These are phyloP conservation scores for Apodemia duryi DNA, from an alignment of 2,888 invertebrate genomes.

Conservation along the genomic window DNA sequence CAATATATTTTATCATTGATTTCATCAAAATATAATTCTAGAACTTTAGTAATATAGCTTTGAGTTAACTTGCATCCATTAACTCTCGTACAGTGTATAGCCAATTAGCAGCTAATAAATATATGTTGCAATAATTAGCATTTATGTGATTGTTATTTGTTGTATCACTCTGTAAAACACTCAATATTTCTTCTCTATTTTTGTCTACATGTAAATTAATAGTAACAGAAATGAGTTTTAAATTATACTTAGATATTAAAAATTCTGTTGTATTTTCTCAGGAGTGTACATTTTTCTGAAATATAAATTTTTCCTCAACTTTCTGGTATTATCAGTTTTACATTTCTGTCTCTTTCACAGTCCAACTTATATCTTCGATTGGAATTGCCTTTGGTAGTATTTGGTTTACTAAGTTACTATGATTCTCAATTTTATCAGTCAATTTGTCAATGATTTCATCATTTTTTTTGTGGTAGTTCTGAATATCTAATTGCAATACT, in stretches of 20 bases:
- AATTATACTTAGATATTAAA: constrained; percentile 50
- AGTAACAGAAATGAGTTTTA: constrained; percentile 56
- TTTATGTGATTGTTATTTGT: constrained; percentile 45
- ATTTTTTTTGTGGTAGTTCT: constrained; percentile 67
- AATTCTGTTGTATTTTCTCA: constrained; percentile 74
- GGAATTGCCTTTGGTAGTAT: constrained; percentile 39
- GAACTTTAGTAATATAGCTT: constrained; percentile 16
- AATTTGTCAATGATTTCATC: constrained; percentile 54
- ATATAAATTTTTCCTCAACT: constrained; percentile 72
- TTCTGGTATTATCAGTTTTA: constrained; percentile 46
- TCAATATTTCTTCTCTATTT: constrained; percentile 59
- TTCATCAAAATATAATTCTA: constrained; percentile 17
- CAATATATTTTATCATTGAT: constrained; percentile 15
- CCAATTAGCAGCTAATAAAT: constrained; percentile 45
- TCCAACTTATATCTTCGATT: constrained; percentile 47
- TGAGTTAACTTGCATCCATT: constrained; percentile 17
- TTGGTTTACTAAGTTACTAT: constrained; percentile 42
- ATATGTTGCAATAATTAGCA: constrained; percentile 45
- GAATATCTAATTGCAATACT: constrained; percentile 64
- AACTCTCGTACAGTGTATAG: constrained; percentile 33
- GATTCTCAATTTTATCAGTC: constrained; percentile 52
- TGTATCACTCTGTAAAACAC: constrained; percentile 47
- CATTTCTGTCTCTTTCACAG: constrained; percentile 45
- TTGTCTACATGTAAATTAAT: constrained; percentile 60
- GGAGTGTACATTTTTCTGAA: constrained; percentile 77